These are phyloP conservation scores for Xyliphius kryptos DNA, from an alignment of 2,113 vertebrate species.

Conservation along the genomic window DNA sequence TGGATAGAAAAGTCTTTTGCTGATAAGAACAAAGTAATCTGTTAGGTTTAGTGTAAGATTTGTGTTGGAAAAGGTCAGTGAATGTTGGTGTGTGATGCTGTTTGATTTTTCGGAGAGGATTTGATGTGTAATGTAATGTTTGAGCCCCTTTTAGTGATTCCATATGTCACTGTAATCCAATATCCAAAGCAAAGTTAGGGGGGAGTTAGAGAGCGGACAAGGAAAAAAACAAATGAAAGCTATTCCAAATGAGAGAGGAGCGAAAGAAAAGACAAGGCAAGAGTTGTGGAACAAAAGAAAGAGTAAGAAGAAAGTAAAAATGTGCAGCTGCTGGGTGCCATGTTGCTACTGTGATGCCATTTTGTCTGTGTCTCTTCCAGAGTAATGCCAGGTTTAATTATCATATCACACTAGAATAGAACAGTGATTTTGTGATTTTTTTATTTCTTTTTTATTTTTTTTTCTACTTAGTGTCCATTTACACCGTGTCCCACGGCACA, in stretches of 20 bases:
- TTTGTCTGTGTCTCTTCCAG: too few species aligned
- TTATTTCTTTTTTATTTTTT: slow-evolving; percentile 2
- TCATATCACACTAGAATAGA: neutral
- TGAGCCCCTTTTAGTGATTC: slow-evolving; percentile 34
- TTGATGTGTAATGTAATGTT: slow-evolving; percentile 7
- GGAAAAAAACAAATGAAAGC: neutral
- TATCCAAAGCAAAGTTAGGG: neutral
- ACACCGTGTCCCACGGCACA: neutral
- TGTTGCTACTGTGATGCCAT: too few species aligned
- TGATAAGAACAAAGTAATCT: neutral
- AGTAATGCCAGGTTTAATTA: neutral
- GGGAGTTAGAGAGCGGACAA: neutral
- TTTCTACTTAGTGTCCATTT: too few species aligned
- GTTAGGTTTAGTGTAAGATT: neutral
- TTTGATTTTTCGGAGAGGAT: neutral
- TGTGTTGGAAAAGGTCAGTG: too few species aligned
- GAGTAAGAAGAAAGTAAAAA: slow-evolving; percentile 3
- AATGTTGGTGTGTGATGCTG: slow-evolving; percentile 4
- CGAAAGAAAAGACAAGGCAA: too few species aligned
- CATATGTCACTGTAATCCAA: slow-evolving; percentile 43
- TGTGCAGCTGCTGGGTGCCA: neutral
- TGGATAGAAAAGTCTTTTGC: neutral
- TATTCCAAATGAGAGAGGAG: neutral
- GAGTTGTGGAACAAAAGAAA: slow-evolving; percentile 14
- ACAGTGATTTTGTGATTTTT: neutral